phyloP scores from a whole-genome alignment of 2,888 invertebrate genomes.

The Brachycybe producta region DNA sequence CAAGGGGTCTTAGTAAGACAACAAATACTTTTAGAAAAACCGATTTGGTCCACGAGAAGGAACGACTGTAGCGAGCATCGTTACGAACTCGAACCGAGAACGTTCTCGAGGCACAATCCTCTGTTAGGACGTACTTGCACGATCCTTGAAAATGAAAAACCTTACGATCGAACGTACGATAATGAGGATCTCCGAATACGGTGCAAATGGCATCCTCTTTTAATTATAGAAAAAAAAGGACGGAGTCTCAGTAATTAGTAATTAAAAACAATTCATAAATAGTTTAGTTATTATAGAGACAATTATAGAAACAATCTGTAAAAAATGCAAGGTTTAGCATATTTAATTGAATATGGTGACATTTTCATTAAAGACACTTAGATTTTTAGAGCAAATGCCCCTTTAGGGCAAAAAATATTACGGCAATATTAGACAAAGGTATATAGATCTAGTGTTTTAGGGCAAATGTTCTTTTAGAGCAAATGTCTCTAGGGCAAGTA shows the following conservation, averaged over 20 bases:
- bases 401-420: no score
- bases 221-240: conserved; percentile 25
- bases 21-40: conserved; percentile 54
- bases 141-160: conserved; percentile 83
- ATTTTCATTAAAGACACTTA: no score
- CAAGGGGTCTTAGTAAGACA: no score
- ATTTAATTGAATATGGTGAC: no score
- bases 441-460: no score
- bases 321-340: not conserved
- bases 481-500: no score
- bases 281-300: not conserved
- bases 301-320: not conserved
- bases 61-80: conserved; percentile 61
- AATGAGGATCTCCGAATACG: conserved; percentile 90
- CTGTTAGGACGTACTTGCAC: conserved; percentile 77
- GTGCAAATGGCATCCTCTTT: conserved; percentile 75
- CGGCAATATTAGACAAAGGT: no score
- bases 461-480: no score
- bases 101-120: conserved; percentile 55
- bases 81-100: conserved; percentile 84
- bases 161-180: conserved; percentile 86
- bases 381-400: no score
- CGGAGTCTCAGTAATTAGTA: no score
- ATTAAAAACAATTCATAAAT: no score
- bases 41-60: conserved; percentile 83